These are phyloP conservation scores for Polypterus bichir DNA, from an alignment of 2,113 vertebrate species.

Conservation along the genomic window DNA sequence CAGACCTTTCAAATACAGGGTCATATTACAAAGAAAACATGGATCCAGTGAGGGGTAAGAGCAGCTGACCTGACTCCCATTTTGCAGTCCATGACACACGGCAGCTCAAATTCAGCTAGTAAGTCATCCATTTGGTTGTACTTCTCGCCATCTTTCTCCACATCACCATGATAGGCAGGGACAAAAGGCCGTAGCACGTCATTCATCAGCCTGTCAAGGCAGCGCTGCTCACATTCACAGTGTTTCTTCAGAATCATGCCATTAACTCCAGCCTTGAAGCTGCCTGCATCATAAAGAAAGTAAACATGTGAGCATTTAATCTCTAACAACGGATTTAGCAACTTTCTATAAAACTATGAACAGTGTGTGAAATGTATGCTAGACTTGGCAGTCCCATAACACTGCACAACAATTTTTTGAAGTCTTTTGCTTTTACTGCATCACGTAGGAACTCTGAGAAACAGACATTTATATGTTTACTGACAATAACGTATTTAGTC, in stretches of 20 bases:
- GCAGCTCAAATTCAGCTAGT: conserved; percentile 83
- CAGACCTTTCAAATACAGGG: no score
- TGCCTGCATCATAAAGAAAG: conserved; percentile 52
- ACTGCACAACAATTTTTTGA: no score
- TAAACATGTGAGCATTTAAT: background rate
- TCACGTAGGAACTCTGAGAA: no score
- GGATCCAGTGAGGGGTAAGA: no score
- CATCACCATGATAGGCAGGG: conserved; percentile 82
- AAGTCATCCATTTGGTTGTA: conserved; percentile 99
- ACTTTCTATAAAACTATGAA: no score
- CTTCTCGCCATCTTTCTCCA: conserved; percentile 86
- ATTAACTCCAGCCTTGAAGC: conserved; percentile 87
- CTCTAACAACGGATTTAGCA: no score
- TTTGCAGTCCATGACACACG: conserved; percentile 97
- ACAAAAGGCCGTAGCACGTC: conserved; percentile 79
- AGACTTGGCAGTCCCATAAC: no score
- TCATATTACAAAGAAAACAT: no score
- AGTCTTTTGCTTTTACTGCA: no score
- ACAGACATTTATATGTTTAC: no score
- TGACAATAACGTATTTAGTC: no score
- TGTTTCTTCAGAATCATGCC: conserved; percentile 94
- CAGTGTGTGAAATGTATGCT: no score
- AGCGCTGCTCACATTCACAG: conserved; percentile 92
- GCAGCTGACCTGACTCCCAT: conserved; percentile 79
- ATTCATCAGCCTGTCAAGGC: conserved; percentile 77